Evolutionary conservation across 2,113 vertebrate species (phyloP).

Genomic region (Istiophorus platypterus): DNA sequence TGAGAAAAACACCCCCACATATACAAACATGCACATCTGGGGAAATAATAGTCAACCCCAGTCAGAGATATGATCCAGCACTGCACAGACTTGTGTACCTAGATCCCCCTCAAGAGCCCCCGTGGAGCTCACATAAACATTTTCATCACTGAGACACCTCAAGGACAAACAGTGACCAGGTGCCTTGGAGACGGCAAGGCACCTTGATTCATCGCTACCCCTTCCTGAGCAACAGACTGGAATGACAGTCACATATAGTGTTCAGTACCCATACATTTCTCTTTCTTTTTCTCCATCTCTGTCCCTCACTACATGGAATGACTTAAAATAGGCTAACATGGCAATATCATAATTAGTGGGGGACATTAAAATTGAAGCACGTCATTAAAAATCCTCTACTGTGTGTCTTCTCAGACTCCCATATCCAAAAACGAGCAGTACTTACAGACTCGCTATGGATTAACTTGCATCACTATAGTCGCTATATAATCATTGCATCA

Average conservation of each 20-base stretch:
- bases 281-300: slow-evolving; percentile 16
- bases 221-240: slow-evolving; percentile 48
- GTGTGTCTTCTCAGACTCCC: slow-evolving; percentile 30
- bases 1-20: slow-evolving; percentile 29
- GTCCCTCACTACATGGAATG: slow-evolving; percentile 28
- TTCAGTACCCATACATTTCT: slow-evolving; percentile 4
- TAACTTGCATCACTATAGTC: slow-evolving; percentile 33
- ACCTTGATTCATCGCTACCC: slow-evolving; percentile 54
- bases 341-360: slow-evolving; percentile 67
- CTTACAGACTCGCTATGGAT: slow-evolving; percentile 23
- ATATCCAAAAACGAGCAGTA: slow-evolving; percentile 31
- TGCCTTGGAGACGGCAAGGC: slow-evolving; percentile 68
- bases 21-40: slow-evolving; percentile 64
- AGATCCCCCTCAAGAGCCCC: slow-evolving; percentile 23
- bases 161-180: slow-evolving; percentile 72
- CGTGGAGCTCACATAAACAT: slow-evolving; percentile 28
- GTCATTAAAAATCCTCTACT: slow-evolving; percentile 68
- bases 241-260: slow-evolving; percentile 31
- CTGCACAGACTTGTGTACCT: background rate
- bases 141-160: slow-evolving; percentile 70
- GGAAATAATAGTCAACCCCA: slow-evolving; percentile 15
- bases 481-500: no score
- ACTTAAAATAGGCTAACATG: slow-evolving; percentile 45
- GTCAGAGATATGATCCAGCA: slow-evolving; percentile 17
- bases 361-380: slow-evolving; percentile 67